These are phyloP conservation scores for Hoplostethus mediterraneus DNA, from an alignment of 2,797 vertebrate species.

Conservation along the genomic window DNA sequence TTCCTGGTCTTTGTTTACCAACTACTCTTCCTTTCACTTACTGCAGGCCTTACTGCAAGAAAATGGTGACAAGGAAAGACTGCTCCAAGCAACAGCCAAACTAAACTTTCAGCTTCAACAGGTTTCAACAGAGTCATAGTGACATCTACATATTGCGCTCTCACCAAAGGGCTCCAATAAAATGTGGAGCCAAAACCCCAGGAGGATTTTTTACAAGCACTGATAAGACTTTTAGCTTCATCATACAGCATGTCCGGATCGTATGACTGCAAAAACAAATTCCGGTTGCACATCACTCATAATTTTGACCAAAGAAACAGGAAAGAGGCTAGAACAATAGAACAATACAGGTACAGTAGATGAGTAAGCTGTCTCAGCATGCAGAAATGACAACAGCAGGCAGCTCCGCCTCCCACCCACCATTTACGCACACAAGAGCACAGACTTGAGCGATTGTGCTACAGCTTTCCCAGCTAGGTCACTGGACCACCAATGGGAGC, in stretches of 20 bases:
- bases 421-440: constrained; percentile 28
- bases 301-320: constrained; percentile 21
- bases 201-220: neutral
- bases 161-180: neutral
- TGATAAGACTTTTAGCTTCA: neutral
- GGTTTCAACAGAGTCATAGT: neutral
- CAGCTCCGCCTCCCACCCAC: constrained; percentile 39
- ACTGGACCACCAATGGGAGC: constrained; percentile 44
- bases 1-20: neutral
- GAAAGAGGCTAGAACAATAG: constrained; percentile 18
- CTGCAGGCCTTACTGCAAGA: neutral
- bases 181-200: neutral
- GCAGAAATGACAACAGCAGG: constrained; percentile 40
- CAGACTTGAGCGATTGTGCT: constrained; percentile 47
- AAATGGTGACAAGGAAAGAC: neutral
- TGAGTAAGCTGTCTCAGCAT: constrained; percentile 40
- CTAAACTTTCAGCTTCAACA: neutral
- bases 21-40: neutral
- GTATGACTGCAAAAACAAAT: constrained; percentile 9
- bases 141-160: neutral
- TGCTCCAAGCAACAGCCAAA: neutral
- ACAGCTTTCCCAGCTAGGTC: constrained; percentile 40
- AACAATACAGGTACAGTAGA: constrained; percentile 47
- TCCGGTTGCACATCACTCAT: neutral
- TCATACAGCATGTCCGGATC: neutral